Base-by-base conservation (phyloP, 2,113 vertebrate genomes). In the Scartelaos histophorus region DNA sequence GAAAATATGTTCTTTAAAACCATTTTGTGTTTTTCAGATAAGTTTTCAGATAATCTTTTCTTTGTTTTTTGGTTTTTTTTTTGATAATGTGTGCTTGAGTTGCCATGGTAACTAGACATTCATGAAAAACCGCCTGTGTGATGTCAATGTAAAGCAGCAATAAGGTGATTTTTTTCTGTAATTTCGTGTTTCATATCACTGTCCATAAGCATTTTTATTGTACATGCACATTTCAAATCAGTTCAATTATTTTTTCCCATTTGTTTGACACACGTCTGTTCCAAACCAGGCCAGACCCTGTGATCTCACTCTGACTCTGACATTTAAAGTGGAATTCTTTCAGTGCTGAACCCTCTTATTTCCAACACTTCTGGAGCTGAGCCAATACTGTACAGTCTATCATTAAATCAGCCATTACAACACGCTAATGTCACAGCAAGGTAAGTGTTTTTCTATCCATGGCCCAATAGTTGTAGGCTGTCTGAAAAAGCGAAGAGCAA, bases 301-400 rank as follows among this genome's bases (percentile, higher is more conserved):
- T 64, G 61, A 64, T n/a, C 17, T 64, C 61, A 43, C 61, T 38
- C 61, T 5, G 34, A 64, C 11, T 29, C 29, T 64, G 29, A 64
- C 61, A 64, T 38, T 64, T 64, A 64, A 19, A 64, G 61, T 21
- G 29, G 61, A 64, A 64, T 64, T 64, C 34, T 43, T 38, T 62
- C 19, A 43, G 61, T 9, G 58, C 19, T 11, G 61, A 19, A 64
- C 29, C 61, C 61, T 64, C 10, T 64, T 34, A 64, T 64, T 64
- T 21, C 1, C 21, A 34, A 61, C 25, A 34, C 58, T 34, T 29
- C 58, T 34, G 21, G 56, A 58, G 22, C 56, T 13, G 56, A 15
- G 56, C 56, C 25, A 12, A 34, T 64, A 16, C 71, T 35, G 12
- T 38, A n/a, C 60, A 21, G 38, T 38, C 61, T 64, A 64, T 64